Conservation (phyloP, 2,113 vertebrate genomes). For the Pituophis catenifer region DNA sequence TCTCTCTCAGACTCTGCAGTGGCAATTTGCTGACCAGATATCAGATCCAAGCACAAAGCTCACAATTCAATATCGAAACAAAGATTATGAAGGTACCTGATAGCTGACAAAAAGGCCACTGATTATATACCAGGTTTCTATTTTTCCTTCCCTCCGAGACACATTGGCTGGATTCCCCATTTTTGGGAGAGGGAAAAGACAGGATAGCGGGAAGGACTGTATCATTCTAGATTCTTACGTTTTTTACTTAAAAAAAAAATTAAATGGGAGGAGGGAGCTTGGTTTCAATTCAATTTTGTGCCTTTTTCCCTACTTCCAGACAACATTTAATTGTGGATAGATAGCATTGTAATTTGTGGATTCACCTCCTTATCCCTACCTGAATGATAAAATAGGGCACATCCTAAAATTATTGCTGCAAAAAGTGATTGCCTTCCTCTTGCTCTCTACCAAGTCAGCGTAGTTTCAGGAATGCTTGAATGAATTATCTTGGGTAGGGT, state of each 20-base stretch:
- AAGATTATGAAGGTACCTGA: not conserved
- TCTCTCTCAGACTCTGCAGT: not conserved
- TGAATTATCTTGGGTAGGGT: not conserved
- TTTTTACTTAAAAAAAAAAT: not conserved
- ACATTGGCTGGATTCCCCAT: not conserved
- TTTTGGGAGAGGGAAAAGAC: accelerated
- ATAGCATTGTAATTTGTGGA: not conserved
- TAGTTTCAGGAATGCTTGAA: not conserved
- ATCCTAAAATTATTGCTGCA: not conserved
- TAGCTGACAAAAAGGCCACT: not conserved
- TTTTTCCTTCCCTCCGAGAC: not conserved
- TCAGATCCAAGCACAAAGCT: not conserved
- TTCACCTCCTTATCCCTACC: not conserved
- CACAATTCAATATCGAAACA: not conserved
- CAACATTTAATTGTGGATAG: not conserved
- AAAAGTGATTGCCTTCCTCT: not conserved
- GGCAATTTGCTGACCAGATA: conserved; percentile 8
- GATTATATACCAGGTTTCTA: not conserved
- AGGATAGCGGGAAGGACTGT: not conserved
- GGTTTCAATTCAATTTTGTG: not conserved
- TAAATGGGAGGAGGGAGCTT: not conserved
- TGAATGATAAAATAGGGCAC: not conserved
- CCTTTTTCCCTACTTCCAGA: not conserved
- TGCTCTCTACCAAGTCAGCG: not conserved
- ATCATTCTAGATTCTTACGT: accelerated